A percentile compares a stretch with the other conserved stretches of the same genome.
These are phyloP conservation scores for Balaenoptera acutorostrata DNA, from an alignment of 2,113 vertebrate species.

Conservation along the genomic window DNA sequence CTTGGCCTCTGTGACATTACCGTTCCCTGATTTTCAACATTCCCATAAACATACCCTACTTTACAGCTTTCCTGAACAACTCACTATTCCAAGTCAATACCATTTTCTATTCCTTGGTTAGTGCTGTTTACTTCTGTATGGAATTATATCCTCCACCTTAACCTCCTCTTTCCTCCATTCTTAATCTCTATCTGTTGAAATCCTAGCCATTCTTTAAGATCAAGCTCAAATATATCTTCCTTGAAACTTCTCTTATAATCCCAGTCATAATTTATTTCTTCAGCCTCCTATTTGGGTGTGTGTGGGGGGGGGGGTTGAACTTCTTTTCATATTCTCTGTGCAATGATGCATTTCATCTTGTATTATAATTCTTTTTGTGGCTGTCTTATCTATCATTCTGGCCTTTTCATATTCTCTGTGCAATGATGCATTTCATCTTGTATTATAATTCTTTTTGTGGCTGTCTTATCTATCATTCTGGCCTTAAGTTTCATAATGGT, in stretches of 20 bases:
- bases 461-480: background rate
- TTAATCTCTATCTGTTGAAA: conserved; percentile 3
- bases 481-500: background rate
- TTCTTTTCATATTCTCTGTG: background rate
- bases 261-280: conserved; percentile 28
- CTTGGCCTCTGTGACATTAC: background rate
- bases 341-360: background rate
- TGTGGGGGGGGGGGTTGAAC: background rate
- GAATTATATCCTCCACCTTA: background rate
- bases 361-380: background rate
- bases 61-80: background rate
- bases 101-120: background rate
- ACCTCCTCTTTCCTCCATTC: background rate
- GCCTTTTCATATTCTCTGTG: background rate
- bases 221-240: conserved; percentile 21
- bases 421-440: background rate
- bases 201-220: background rate
- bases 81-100: background rate
- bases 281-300: background rate
- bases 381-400: background rate
- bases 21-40: background rate
- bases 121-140: background rate
- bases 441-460: background rate
- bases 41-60: fast-evolving
- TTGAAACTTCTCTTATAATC: background rate